These are phyloP conservation scores for Rhinella marina DNA, from an alignment of 2,797 vertebrate genomes.

Conservation along the genomic window DNA sequence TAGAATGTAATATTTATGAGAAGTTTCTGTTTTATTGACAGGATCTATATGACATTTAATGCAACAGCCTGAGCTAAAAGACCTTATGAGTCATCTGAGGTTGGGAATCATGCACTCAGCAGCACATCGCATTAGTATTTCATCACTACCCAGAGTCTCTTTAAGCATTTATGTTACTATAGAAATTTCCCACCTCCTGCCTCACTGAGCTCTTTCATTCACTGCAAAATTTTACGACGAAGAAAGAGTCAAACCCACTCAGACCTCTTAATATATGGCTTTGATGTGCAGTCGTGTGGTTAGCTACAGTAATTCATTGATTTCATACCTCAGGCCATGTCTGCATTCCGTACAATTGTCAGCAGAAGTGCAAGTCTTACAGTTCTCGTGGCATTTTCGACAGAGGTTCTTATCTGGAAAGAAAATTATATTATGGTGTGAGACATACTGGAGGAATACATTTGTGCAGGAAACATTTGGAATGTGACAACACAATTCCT, in stretches of 20 bases:
- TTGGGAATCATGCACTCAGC: constrained; percentile 19
- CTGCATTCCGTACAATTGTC: constrained; percentile 93
- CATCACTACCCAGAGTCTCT: constrained; percentile 37
- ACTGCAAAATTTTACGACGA: constrained; percentile 27
- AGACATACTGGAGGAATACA: background rate
- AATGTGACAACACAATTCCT: background rate
- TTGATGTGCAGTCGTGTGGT: constrained; percentile 29
- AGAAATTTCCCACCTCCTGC: constrained; percentile 41
- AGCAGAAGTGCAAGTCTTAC: constrained; percentile 86
- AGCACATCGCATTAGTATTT: constrained; percentile 31
- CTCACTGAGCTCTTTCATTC: constrained; percentile 25
- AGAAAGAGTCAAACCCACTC: constrained; percentile 28
- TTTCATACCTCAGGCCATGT: constrained; percentile 88
- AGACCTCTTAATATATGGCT: constrained; percentile 38
- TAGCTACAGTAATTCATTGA: constrained; percentile 31
- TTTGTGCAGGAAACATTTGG: background rate
- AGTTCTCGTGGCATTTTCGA: constrained; percentile 91
- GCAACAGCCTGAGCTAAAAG: constrained; percentile 25
- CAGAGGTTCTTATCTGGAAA: constrained; percentile 87
- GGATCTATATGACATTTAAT: constrained; percentile 23
- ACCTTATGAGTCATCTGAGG: constrained; percentile 28
- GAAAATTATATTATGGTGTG: background rate
- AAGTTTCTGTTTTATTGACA: constrained; percentile 41
- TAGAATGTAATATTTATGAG: constrained; percentile 30
- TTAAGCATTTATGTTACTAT: constrained; percentile 48